These are phyloP conservation scores for Prionace glauca DNA, from an alignment of 2,797 vertebrate species.

Conservation along the genomic window DNA sequence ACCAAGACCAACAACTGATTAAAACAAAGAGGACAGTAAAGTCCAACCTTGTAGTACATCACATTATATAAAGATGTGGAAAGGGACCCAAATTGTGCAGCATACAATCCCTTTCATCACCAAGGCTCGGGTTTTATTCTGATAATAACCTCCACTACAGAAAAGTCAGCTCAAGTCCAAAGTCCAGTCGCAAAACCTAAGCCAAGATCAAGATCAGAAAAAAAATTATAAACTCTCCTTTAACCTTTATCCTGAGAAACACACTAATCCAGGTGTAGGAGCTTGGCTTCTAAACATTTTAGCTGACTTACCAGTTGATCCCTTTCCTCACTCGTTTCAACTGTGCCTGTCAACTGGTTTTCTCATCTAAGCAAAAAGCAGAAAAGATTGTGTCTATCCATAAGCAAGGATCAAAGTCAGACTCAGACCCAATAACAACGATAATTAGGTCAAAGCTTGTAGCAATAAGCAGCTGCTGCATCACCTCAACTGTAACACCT, in stretches of 20 bases:
- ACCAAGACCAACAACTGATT: background rate
- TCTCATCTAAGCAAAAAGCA: slow-evolving; percentile 5
- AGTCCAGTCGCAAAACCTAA: background rate
- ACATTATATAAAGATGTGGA: background rate
- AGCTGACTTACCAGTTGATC: slow-evolving; percentile 14
- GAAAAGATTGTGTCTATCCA: background rate
- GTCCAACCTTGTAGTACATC: background rate
- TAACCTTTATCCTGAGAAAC: background rate
- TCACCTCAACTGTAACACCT: background rate
- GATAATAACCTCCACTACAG: background rate
- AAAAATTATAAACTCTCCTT: background rate
- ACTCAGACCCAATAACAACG: background rate
- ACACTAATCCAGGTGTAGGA: background rate
- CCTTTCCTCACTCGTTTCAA: slow-evolving; percentile 2
- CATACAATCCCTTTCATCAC: background rate
- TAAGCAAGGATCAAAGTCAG: background rate
- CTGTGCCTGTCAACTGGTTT: slow-evolving; percentile 7
- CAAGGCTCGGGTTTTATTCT: background rate
- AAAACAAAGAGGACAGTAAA: background rate
- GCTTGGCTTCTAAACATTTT: background rate
- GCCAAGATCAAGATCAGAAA: background rate
- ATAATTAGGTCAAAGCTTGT: background rate
- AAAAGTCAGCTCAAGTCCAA: background rate
- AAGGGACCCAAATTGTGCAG: background rate
- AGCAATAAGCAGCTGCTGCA: background rate